phyloP scores from a whole-genome alignment of 2,113 vertebrate species.

The Forbesichthys papilliferus region DNA sequence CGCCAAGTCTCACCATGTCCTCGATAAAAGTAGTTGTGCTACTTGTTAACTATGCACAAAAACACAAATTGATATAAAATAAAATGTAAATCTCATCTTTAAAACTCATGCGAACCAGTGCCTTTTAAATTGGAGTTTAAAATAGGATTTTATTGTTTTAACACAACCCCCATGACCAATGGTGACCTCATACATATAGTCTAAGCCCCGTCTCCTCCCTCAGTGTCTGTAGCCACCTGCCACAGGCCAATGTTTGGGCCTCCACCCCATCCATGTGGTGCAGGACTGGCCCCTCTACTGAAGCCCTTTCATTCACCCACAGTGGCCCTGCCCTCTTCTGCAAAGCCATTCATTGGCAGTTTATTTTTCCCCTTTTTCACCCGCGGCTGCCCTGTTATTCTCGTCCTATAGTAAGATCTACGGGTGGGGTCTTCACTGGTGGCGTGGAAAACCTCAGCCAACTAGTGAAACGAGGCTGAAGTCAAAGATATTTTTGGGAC shows the following conservation, averaged over 20 bases:
- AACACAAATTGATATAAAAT: too few species aligned
- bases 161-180: constrained; percentile 11
- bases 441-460: constrained; percentile 19
- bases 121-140: too few species aligned
- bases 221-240: constrained; percentile 16
- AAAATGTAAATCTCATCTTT: too few species aligned
- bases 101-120: too few species aligned
- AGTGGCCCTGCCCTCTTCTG: constrained; percentile 16
- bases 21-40: too few species aligned
- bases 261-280: constrained; percentile 46
- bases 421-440: constrained; percentile 49
- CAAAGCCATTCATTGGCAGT: constrained; percentile 43
- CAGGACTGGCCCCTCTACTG: constrained; percentile 27
- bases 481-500: constrained; percentile 47
- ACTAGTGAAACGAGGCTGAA: constrained; percentile 37
- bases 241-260: constrained; percentile 44
- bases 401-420: constrained; percentile 37
- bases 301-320: constrained; percentile 35
- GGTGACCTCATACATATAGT: constrained; percentile 54
- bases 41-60: too few species aligned
- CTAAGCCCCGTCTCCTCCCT: constrained; percentile 35
- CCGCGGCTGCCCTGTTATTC: constrained; percentile 46
- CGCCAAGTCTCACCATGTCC: too few species aligned
- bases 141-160: not conserved
- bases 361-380: not conserved